Evolutionary conservation across 2,113 vertebrate genomes (phyloP).

Genomic region (Meles meles): DNA sequence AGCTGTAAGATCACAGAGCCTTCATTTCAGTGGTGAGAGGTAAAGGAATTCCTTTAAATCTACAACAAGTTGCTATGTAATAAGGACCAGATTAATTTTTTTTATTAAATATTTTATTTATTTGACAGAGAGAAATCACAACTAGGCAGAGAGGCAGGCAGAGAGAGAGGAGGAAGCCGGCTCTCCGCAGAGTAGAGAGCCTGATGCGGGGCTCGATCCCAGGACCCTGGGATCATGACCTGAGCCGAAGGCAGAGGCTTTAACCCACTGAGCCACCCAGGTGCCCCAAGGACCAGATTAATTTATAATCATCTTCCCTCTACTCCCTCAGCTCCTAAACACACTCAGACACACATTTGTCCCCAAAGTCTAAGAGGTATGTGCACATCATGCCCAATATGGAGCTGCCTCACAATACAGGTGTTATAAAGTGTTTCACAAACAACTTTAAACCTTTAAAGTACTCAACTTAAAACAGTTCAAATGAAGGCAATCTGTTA

Average conservation of each 20-base stretch:
- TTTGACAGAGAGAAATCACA: no score
- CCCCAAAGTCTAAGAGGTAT: not conserved
- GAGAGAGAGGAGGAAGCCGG: no score
- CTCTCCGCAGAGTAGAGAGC: no score
- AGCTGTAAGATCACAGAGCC: accelerated
- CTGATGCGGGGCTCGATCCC: no score
- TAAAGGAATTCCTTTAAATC: not conserved
- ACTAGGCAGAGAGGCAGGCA: no score
- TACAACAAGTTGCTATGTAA: not conserved
- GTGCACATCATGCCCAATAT: not conserved
- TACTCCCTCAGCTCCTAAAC: not conserved
- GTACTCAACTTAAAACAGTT: not conserved
- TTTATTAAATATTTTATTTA: no score
- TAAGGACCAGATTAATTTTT: not conserved
- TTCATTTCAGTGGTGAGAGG: not conserved
- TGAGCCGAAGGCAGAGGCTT: no score
- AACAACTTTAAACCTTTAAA: not conserved
- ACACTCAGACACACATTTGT: accelerated
- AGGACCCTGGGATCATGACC: no score
- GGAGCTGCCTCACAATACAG: not conserved
- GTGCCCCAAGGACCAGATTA: not conserved
- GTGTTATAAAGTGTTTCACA: not conserved
- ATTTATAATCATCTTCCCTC: not conserved
- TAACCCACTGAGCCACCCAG: no score
- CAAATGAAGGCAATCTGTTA: not conserved